Percentiles rank a stretch among this genome's conserved stretches.
These are phyloP conservation scores for Chondrilla cf. caribensis DNA, from an alignment of 37 sponge, comb jelly and placozoan genomes.

Conservation along the genomic window DNA sequence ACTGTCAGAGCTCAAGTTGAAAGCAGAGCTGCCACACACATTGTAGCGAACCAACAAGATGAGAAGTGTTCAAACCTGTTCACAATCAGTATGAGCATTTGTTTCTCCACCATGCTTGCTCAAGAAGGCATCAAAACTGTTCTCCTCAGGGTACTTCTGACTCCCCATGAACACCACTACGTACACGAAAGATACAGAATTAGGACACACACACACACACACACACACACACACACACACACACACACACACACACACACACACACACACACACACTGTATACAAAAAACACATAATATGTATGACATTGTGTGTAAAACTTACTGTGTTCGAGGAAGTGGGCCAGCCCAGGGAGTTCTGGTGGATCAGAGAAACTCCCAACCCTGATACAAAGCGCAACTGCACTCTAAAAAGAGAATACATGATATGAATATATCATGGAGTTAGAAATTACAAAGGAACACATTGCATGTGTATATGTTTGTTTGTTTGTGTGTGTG, in stretches of 20 bases:
- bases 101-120: constrained; percentile 61
- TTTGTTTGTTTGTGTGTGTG: too few relatives aligned
- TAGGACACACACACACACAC: background rate
- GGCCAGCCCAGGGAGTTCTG: constrained; percentile 67
- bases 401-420: constrained; percentile 38
- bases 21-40: too few relatives aligned
- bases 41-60: too few relatives aligned
- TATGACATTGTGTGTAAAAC: too few relatives aligned
- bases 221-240: background rate
- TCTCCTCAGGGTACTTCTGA: constrained; percentile 73
- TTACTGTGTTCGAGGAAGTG: constrained; percentile 83
- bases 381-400: constrained; percentile 71
- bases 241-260: constrained; percentile 13
- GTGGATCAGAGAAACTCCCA: constrained; percentile 71
- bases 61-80: constrained; percentile 35
- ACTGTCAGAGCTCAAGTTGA: too few relatives aligned
- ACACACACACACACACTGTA: background rate
- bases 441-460: too few relatives aligned
- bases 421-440: too few relatives aligned
- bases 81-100: constrained; percentile 70
- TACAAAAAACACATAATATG: background rate
- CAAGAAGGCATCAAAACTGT: constrained; percentile 54
- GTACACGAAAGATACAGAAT: background rate
- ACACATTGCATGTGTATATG: too few relatives aligned
- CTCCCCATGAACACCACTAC: constrained; percentile 84